Percentiles rank a stretch among this genome's conserved stretches.
Evolutionary conservation across 2,888 invertebrate genomes (phyloP).

Genomic region (Drosophila eohydei): DNA sequence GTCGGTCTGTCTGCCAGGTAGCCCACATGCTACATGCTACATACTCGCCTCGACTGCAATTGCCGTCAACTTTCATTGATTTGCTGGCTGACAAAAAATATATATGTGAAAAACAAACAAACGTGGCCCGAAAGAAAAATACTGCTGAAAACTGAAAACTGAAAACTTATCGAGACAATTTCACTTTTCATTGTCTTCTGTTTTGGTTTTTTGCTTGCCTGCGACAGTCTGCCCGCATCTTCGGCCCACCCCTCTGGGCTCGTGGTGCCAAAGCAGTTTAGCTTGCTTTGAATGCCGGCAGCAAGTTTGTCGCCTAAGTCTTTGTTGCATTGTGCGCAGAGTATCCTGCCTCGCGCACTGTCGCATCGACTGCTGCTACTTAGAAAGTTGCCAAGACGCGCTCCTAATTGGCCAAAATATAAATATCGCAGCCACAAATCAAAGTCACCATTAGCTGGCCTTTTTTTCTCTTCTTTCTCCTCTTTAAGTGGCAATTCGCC

Average conservation of each 20-base stretch:
- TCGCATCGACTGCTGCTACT: background rate
- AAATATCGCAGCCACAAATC: conserved; percentile 22
- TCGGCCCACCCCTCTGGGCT: background rate
- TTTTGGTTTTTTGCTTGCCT: conserved; percentile 2
- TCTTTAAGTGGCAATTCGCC: background rate
- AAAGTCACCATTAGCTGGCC: background rate
- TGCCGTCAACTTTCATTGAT: conserved; percentile 65
- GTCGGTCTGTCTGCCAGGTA: conserved; percentile 21
- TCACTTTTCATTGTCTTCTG: conserved; percentile 69
- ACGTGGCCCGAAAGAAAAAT: conserved; percentile 56
- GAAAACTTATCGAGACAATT: conserved; percentile 70
- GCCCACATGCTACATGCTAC: conserved; percentile 34
- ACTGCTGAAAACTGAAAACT: conserved; percentile 56
- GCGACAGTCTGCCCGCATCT: conserved; percentile 9
- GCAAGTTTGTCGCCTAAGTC: conserved; percentile 55
- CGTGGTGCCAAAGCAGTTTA: conserved; percentile 18
- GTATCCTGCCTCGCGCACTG: conserved; percentile 32
- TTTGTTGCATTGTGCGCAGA: conserved; percentile 35
- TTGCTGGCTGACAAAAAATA: conserved; percentile 37
- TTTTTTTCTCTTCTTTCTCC: background rate
- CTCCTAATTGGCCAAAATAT: conserved; percentile 29
- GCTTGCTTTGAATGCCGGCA: conserved; percentile 21
- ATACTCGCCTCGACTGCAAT: conserved; percentile 41
- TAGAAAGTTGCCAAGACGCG: conserved; percentile 32
- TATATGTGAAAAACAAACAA: conserved; percentile 48